phyloP scores from a whole-genome alignment of 2,797 vertebrate species.

The Pipistrellus pygmaeus region DNA sequence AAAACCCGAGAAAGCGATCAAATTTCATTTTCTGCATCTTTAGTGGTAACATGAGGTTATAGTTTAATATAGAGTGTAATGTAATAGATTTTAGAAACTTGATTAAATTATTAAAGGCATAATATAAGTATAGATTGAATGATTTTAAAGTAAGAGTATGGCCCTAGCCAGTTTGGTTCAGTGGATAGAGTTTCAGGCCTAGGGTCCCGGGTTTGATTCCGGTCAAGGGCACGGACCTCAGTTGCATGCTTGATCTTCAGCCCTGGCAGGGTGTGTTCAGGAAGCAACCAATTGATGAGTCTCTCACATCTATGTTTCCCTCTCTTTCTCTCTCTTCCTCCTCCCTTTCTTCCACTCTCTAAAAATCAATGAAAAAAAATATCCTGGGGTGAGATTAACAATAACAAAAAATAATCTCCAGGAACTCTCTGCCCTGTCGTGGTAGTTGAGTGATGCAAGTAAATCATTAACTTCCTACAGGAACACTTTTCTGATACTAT shows the following conservation, averaged over 20 bases:
- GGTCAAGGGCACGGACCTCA: not conserved
- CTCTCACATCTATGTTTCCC: too few species aligned
- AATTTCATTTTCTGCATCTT: slow-evolving; percentile 79
- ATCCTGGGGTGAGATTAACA: not conserved
- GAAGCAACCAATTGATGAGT: too few species aligned
- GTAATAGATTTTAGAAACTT: slow-evolving; percentile 81
- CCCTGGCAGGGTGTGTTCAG: too few species aligned
- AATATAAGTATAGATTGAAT: not conserved
- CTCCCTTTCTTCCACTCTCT: too few species aligned
- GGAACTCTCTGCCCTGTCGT: fast-evolving
- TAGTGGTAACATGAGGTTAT: slow-evolving; percentile 67
- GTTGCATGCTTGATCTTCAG: not conserved
- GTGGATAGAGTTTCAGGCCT: not conserved
- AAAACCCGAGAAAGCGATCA: slow-evolving; percentile 63
- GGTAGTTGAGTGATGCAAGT: not conserved
- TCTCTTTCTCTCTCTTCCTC: too few species aligned
- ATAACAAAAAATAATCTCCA: not conserved
- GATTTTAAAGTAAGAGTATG: slow-evolving; percentile 39
- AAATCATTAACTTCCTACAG: not conserved
- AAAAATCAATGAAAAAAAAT: not conserved
- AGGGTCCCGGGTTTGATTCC: not conserved
- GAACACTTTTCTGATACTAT: not conserved
- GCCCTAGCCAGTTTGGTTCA: not conserved
- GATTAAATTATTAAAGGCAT: slow-evolving; percentile 73
- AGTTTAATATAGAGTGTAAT: slow-evolving; percentile 72